phyloP scores from a whole-genome alignment of 2,888 invertebrate species.

The Galeruca laticollis region DNA sequence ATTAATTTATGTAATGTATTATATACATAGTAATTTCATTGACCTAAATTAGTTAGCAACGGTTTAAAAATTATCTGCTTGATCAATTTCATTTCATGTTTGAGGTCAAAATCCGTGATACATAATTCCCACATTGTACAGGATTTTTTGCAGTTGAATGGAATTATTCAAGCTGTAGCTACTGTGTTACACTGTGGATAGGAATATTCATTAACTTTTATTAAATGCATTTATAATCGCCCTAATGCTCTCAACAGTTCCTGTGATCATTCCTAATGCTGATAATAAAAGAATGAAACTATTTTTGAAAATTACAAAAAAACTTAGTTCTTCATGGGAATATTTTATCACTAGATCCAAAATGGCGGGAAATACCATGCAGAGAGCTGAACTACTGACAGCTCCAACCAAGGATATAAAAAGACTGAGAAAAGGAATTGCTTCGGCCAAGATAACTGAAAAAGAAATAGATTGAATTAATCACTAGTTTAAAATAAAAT shows the following conservation, averaged over 20 bases:
- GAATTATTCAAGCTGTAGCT: not conserved
- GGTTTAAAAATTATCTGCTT: no score
- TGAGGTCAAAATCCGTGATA: no score
- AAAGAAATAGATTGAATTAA: slow-evolving; percentile 36
- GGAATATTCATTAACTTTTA: not conserved
- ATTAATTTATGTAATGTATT: not conserved
- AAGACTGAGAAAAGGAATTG: slow-evolving; percentile 85
- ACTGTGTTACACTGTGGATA: not conserved
- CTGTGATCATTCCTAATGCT: slow-evolving; percentile 78
- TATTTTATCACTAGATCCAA: slow-evolving; percentile 82
- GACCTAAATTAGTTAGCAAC: not conserved
- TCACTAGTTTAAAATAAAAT: no score
- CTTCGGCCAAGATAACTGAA: slow-evolving; percentile 86
- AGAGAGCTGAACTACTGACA: slow-evolving; percentile 87
- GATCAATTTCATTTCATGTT: no score
- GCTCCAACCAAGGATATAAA: slow-evolving; percentile 95
- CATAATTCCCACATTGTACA: no score
- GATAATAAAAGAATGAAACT: slow-evolving; percentile 76
- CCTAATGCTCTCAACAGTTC: slow-evolving; percentile 80
- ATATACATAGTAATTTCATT: not conserved
- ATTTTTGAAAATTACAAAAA: slow-evolving; percentile 71
- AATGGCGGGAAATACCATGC: slow-evolving; percentile 88
- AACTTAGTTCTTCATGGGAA: slow-evolving; percentile 70
- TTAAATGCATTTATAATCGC: slow-evolving; percentile 66
- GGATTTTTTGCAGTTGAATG: not conserved